Base-by-base conservation (phyloP, 1,140 invertebrate species). In the Heliconius melpomene region DNA sequence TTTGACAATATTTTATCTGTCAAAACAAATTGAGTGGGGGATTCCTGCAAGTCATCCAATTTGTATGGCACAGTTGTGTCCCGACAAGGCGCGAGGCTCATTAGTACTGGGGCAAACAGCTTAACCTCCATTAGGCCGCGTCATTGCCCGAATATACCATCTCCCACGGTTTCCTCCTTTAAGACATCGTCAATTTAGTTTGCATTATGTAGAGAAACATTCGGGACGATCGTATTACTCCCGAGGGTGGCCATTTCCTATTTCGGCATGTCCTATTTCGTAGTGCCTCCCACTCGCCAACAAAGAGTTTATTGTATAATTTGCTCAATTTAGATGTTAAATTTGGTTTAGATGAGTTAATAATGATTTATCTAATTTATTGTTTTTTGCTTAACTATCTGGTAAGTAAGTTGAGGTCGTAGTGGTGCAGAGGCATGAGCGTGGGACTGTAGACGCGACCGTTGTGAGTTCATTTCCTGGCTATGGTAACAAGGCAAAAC, bases 61-160 rank as follows among this genome's bases (percentile, higher is more conserved):
- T 89, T 87, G 85, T 82, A 77, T 86, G 83, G 83, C 80, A 84
- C 75, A 84, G 82, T 90, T 86, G 89, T 87, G 89, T 88, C 87
- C 60, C 83, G 86, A 88, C 87, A 85, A 88, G 87, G 87, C 88
- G 89, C 87, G 84, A 84, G 84, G 76, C 87, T 92, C 83, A 86
- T 91, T 87, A 87, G 26, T 82, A 54, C 40, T 82, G 85, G 91
- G 89, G 84, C 89, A 89, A 86, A 89, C 87, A 88, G 91, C 89
- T 93, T 93, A 91, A 93, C 91, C 90, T 89, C 91, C 81, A 93
- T 93, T 93, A 90, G 84, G 86, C 80, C 76, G 82, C 88, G 85
- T 87, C 86, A 87, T 86, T 86, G 86, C 84, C 82, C 83, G 86
- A 88, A 86, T 75, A 72, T 83, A 76, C 38, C 83, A 81, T 88